Evolutionary conservation across 2,888 invertebrate species (phyloP).

Genomic region (Loripinus fragilis): DNA sequence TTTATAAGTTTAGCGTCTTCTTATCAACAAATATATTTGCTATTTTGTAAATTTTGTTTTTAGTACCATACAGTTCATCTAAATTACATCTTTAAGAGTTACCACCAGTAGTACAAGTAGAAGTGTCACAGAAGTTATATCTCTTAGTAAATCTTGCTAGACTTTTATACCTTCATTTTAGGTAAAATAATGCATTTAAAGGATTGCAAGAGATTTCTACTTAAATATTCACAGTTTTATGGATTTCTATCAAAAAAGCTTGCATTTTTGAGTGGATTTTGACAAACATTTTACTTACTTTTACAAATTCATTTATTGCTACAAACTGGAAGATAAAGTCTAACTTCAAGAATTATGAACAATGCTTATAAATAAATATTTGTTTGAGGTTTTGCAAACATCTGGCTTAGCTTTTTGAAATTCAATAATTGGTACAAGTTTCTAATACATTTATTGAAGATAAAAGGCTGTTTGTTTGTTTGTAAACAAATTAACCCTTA

Average conservation of each 20-base stretch:
- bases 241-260: neutral
- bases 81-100: no score
- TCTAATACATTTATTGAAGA: neutral
- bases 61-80: no score
- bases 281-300: neutral
- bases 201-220: no score
- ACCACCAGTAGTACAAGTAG: no score
- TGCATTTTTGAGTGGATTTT: slow-evolving; percentile 16
- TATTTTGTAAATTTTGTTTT: no score
- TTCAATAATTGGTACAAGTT: slow-evolving; percentile 5
- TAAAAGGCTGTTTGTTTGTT: slow-evolving; percentile 12
- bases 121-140: no score
- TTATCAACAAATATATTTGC: no score
- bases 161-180: no score
- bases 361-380: neutral
- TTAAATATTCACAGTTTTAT: no score
- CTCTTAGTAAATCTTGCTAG: no score
- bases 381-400: slow-evolving; percentile 11
- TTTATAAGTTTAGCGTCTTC: no score
- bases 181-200: no score
- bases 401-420: slow-evolving; percentile 6
- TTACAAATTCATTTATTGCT: neutral
- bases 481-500: slow-evolving; percentile 7
- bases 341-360: neutral
- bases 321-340: neutral